Evolutionary conservation across 2,797 vertebrate species (phyloP).

Genomic region (Sebastes steindachneri): DNA sequence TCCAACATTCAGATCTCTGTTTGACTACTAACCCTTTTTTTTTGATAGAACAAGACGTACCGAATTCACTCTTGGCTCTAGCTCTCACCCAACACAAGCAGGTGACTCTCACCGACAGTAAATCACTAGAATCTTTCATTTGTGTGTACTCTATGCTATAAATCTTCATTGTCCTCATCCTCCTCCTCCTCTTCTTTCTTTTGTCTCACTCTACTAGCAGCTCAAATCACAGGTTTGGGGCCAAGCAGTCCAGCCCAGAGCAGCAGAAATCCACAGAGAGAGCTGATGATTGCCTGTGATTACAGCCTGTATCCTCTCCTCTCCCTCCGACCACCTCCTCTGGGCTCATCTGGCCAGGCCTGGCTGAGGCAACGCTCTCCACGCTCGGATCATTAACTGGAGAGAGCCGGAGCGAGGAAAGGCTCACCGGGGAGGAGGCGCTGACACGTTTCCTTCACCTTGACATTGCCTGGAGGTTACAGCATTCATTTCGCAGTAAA

Average conservation of each 20-base stretch:
- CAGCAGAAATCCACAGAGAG: slow-evolving; percentile 56
- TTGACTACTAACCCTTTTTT: not conserved
- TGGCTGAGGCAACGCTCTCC: slow-evolving; percentile 53
- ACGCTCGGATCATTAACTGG: slow-evolving; percentile 71
- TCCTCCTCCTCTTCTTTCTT: not conserved
- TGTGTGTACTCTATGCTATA: not conserved
- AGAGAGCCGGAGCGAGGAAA: slow-evolving; percentile 53
- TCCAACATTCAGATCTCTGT: not conserved
- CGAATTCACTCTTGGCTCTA: not conserved
- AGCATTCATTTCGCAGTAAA: slow-evolving; percentile 57
- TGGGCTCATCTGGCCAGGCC: slow-evolving; percentile 69
- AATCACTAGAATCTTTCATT: slow-evolving; percentile 18
- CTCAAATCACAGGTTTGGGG: slow-evolving; percentile 67
- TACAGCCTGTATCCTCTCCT: slow-evolving; percentile 61
- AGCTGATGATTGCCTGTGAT: slow-evolving; percentile 81
- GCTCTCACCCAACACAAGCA: not conserved
- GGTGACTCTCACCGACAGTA: not conserved
- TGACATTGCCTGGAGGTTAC: slow-evolving; percentile 78
- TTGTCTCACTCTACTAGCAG: slow-evolving; percentile 32
- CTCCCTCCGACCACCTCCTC: slow-evolving; percentile 52
- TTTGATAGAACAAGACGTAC: not conserved
- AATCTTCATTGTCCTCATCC: slow-evolving; percentile 19
- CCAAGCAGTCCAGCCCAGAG: slow-evolving; percentile 43
- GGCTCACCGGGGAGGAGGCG: slow-evolving; percentile 57
- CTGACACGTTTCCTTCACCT: slow-evolving; percentile 77